Base-by-base conservation (phyloP, 2,888 invertebrate species). In the Nemoura dubitans region DNA sequence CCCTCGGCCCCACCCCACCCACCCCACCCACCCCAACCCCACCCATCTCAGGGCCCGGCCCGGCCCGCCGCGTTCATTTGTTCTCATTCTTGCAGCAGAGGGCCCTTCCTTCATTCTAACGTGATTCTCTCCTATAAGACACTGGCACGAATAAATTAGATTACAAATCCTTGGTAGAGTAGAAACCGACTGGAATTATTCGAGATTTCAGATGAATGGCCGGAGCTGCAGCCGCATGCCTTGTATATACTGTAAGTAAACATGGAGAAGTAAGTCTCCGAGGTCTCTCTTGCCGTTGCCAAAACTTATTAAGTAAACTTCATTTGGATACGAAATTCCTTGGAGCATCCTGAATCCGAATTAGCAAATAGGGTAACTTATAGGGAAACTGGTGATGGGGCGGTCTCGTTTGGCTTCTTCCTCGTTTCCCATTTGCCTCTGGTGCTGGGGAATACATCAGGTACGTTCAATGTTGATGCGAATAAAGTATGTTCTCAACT, bases 111-210 rank as follows among this genome's bases (percentile, higher is more conserved):
- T 84, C 76, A 76, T 76, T 59, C 84, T 76, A 84, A 76, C 28
- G 43, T 84, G 59, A 76, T 28, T 30, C 42, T 42, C 83, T 43
- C 26, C 42, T 43, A 76, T 76, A 84, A 84, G 84, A 84, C 59
- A 59, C 43, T 84, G 16, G 76, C 28, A 28, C 59, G 84, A 84
- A 84, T 84, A 84, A 84, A 84, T 84, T 84, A 84, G 59, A 76
- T 84, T 59, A 84, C 43, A 84, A 84, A 59, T 43, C 83, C 81
- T 81, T 81, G 81, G 81, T 78, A 78, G 28, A 81, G 29, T 80
- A 25, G 80, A 30, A 81, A 30, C 81, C 81, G 27, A 81, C 81
- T 81, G 81, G 81, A 81, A 81, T 81, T 81, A 81, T 81, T 81
- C 30, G 29, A 81, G 81, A 81, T 81, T 81, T 81, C 16, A 81